Conservation (phyloP, 2,113 vertebrate genomes). For the Gobiocypris rarus region DNA sequence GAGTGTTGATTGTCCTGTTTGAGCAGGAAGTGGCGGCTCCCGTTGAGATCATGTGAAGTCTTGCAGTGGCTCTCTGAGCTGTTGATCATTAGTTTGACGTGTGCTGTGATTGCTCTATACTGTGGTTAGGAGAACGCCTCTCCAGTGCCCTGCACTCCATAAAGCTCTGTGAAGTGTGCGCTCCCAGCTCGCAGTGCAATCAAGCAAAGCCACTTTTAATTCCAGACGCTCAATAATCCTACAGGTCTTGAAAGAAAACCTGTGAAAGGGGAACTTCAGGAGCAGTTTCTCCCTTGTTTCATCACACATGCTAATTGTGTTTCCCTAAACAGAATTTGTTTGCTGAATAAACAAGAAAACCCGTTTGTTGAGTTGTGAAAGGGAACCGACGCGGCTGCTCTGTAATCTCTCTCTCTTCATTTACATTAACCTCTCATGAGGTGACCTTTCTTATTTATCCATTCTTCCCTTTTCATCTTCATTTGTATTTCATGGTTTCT, state of each 20-base stretch:
- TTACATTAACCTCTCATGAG: neutral
- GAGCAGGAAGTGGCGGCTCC: neutral
- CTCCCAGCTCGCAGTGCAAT: constrained; percentile 25
- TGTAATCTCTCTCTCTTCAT: neutral
- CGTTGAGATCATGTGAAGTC: neutral
- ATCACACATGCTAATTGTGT: constrained; percentile 28
- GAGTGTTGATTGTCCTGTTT: neutral
- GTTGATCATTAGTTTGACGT: constrained; percentile 45
- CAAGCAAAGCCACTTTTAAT: constrained; percentile 49
- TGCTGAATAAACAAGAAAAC: neutral
- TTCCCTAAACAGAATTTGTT: constrained; percentile 27
- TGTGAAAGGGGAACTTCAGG: constrained; percentile 13
- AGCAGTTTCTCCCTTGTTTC: constrained; percentile 18
- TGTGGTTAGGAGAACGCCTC: neutral
- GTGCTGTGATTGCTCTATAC: constrained; percentile 36
- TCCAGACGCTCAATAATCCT: constrained; percentile 43
- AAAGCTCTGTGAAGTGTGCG: constrained; percentile 37
- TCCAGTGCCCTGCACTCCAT: constrained; percentile 24
- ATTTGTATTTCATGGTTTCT: neutral
- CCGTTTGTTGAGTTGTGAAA: neutral
- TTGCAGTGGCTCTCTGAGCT: neutral
- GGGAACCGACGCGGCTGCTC: neutral
- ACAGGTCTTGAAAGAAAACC: constrained; percentile 1
- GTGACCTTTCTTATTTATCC: neutral
- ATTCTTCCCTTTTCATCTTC: neutral